Percentiles rank a stretch among this genome's conserved stretches.
Evolutionary conservation across 2,888 invertebrate genomes (phyloP).

Genomic region (Ganaspis brasiliensis): DNA sequence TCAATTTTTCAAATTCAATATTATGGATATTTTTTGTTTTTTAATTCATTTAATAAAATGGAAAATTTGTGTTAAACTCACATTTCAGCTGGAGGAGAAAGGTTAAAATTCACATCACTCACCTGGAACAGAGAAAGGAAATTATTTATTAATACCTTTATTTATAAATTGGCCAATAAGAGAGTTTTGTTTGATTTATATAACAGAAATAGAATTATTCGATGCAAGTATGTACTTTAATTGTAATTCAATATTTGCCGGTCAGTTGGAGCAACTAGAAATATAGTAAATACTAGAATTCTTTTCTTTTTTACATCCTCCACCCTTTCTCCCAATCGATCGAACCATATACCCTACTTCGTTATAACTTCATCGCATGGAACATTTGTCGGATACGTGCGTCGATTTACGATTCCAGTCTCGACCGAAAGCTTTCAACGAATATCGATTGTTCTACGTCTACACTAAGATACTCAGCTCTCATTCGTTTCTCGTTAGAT

Average conservation of each 20-base stretch:
- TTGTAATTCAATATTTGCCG: slow-evolving; percentile 32
- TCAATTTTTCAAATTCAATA: neutral
- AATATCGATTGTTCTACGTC: slow-evolving; percentile 34
- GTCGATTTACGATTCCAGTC: slow-evolving; percentile 37
- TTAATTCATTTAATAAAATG: too few species aligned
- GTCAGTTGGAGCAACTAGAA: slow-evolving; percentile 3
- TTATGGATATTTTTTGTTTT: too few species aligned
- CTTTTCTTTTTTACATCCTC: slow-evolving; percentile 18
- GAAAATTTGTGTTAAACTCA: too few species aligned
- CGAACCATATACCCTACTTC: slow-evolving; percentile 25
- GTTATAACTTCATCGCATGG: slow-evolving; percentile 41
- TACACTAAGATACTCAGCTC: slow-evolving; percentile 32
- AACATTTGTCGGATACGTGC: slow-evolving; percentile 42
- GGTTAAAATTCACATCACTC: neutral
- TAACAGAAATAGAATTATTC: neutral
- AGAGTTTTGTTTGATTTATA: slow-evolving; percentile 9
- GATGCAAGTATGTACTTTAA: slow-evolving; percentile 8
- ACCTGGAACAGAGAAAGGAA: slow-evolving; percentile 6
- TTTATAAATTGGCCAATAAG: too few species aligned
- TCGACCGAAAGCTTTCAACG: slow-evolving; percentile 37
- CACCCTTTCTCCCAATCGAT: slow-evolving; percentile 16
- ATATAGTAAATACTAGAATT: slow-evolving; percentile 3
- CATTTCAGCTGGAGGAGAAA: neutral
- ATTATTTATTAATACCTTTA: neutral
- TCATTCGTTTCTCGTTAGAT: slow-evolving; percentile 33